These are phyloP conservation scores for Pongo pygmaeus DNA, from an alignment of 2,113 vertebrate genomes.

Conservation along the genomic window DNA sequence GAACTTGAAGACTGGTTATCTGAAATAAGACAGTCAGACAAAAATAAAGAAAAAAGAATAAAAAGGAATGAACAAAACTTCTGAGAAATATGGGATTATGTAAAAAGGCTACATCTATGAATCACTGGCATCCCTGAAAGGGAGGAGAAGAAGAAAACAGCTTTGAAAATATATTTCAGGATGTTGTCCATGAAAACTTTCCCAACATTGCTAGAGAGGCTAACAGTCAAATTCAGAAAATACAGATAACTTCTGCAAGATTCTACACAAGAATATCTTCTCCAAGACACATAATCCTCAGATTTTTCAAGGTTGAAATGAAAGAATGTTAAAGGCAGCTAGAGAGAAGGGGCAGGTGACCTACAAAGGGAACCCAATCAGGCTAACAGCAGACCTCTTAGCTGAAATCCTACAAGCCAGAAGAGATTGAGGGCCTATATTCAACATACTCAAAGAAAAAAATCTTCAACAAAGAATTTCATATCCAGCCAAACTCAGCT, in stretches of 20 bases:
- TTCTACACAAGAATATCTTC: neutral
- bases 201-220: neutral
- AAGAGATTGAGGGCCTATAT: neutral
- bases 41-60: neutral
- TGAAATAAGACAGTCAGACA: neutral
- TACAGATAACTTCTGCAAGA: neutral
- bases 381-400: neutral
- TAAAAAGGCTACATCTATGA: neutral
- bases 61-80: neutral
- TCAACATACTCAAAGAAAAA: neutral
- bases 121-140: neutral
- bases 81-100: neutral
- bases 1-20: neutral
- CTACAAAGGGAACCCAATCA: neutral
- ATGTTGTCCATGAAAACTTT: neutral
- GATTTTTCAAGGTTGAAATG: neutral
- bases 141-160: neutral
- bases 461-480: neutral
- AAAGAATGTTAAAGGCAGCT: neutral
- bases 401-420: neutral
- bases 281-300: neutral
- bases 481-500: neutral
- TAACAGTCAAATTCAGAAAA: neutral
- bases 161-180: neutral
- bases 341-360: neutral